Evolutionary conservation across 2,113 vertebrate species (phyloP), one percentile per base, ranked within the genome.

Genomic region (Platysteira castanea): DNA sequence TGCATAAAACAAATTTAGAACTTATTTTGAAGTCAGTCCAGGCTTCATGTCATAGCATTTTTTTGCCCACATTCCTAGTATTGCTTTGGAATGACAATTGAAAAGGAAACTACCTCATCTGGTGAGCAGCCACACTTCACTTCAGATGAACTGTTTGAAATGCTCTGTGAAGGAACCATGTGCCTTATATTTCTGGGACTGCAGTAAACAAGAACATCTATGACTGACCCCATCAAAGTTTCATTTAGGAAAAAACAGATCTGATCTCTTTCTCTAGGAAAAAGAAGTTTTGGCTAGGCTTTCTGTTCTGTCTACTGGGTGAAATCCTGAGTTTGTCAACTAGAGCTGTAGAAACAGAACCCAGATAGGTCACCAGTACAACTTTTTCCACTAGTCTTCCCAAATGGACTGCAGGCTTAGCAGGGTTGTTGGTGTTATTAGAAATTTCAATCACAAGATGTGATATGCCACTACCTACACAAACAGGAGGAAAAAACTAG

Each of bases 1-100:
- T 74, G 63, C 39, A 94, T 68, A 90, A 92, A 93, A 74, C 33
- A 92, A 44, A 68, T 80, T 90, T 93, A 90, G 79, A 90, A 77
- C 16, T 86, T 88, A 80, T 59, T 65, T 53, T 92, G 71, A 93
- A 93, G 50, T 54, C 3, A 2, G 35, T 65, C 75, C 88, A 93
- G 83, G 41, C 77, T 93, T 86, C 69, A 70, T 8, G 52, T 86
- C 71, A 76, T 5, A 8, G 54, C 10, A 10, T 63, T 90, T 83
- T 83, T 67, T 86, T 2, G 3, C 39, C 46, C 26, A 65, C 74
- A 61, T 94, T 93, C 83, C 61, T 88, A 85, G 50, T 33, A n/a
- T 70, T 77, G 23, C 63, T 89, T 83, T 83, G 59, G 63, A 63
- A 90, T 50, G 42, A 84, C 69, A 89, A n/a, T 14, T 39, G 64